A percentile compares a stretch with the other conserved stretches of the same genome.
Evolutionary conservation across 2,113 vertebrate genomes (phyloP).

Genomic region (Syrmaticus mikado): DNA sequence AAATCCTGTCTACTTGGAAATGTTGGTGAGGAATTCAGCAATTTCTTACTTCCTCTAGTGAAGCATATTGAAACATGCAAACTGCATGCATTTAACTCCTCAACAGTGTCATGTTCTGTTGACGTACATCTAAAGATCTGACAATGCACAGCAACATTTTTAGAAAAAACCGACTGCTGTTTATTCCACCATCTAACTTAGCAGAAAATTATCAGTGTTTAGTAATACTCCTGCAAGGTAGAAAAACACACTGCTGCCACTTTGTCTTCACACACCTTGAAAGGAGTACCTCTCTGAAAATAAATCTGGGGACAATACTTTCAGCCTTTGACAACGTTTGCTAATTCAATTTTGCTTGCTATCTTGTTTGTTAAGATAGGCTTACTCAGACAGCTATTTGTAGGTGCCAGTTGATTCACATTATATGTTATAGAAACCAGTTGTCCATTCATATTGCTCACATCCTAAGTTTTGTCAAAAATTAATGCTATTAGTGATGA

Average conservation of each 20-base stretch:
- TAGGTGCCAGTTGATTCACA: background rate
- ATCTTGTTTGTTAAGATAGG: background rate
- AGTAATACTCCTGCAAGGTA: background rate
- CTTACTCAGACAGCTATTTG: background rate
- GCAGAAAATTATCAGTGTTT: background rate
- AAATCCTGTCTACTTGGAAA: constrained; percentile 54
- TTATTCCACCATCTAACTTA: background rate
- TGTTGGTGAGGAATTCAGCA: constrained; percentile 33
- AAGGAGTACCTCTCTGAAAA: constrained; percentile 17
- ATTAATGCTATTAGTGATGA: background rate
- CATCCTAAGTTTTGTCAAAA: background rate
- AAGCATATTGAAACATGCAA: constrained; percentile 28
- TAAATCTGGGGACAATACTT: background rate
- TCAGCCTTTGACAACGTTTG: background rate
- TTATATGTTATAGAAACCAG: background rate
- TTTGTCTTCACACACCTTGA: background rate
- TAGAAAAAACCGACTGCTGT: background rate
- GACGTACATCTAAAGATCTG: constrained; percentile 2
- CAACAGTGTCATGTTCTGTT: background rate
- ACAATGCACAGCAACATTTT: background rate
- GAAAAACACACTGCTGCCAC: background rate
- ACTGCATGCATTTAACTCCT: background rate
- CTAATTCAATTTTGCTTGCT: background rate
- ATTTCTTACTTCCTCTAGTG: constrained; percentile 11
- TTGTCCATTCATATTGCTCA: background rate